Evolutionary conservation across 2,888 invertebrate genomes (phyloP).

Genomic region (Candidula unifasciata): DNA sequence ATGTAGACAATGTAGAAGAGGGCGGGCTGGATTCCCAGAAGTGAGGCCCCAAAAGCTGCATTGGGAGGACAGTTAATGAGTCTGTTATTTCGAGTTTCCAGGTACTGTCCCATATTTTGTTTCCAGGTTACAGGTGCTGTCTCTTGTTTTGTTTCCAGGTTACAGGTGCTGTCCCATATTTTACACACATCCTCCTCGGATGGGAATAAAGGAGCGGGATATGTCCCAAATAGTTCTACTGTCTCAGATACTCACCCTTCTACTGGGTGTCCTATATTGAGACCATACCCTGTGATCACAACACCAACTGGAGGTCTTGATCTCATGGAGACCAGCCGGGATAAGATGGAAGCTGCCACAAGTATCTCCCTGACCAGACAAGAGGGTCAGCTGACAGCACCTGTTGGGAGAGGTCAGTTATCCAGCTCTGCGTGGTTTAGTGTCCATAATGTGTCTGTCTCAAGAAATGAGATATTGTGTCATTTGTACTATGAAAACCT

Average conservation of each 20-base stretch:
- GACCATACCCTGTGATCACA: background rate
- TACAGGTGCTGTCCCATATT: conserved; percentile 31
- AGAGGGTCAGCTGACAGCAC: too few relatives aligned
- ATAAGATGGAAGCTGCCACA: background rate
- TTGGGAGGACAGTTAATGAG: too few relatives aligned
- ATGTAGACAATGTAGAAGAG: too few relatives aligned
- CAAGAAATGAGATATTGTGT: too few relatives aligned
- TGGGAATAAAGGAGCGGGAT: background rate
- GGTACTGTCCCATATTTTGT: too few relatives aligned
- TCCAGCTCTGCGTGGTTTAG: background rate
- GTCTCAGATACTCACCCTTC: background rate
- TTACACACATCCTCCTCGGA: conserved; percentile 26
- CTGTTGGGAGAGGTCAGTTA: background rate
- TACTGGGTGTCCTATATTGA: background rate
- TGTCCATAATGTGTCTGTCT: too few relatives aligned
- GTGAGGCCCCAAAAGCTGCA: too few relatives aligned
- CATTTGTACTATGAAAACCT: too few relatives aligned
- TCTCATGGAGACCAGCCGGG: background rate
- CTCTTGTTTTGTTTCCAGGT: conserved; percentile 8
- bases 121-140: too few relatives aligned
- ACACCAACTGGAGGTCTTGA: background rate
- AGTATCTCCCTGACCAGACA: background rate
- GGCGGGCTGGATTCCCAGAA: too few relatives aligned
- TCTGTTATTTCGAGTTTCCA: too few relatives aligned
- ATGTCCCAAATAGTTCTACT: background rate